Conservation (phyloP, 2,888 invertebrate genomes). For the Pteria penguin region DNA sequence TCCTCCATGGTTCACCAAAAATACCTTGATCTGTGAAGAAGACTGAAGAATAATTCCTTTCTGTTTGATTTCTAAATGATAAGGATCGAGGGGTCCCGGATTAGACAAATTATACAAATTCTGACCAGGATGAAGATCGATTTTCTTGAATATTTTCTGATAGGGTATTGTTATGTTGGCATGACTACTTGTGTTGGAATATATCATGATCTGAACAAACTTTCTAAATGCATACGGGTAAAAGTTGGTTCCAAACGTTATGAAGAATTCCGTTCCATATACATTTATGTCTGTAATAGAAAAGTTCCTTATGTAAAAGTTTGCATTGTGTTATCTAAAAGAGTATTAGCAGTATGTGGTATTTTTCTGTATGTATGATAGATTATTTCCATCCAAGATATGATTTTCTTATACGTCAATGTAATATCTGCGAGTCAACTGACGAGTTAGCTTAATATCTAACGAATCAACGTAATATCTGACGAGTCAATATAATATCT, state of each 20-base stretch:
- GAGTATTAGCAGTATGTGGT: too few species aligned
- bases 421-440: too few species aligned
- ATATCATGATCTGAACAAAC: neutral
- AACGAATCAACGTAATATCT: too few species aligned
- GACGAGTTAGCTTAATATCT: too few species aligned
- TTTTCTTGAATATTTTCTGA: neutral
- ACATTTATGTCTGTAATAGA: too few species aligned
- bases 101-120: neutral
- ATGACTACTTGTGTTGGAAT: neutral
- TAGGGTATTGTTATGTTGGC: neutral
- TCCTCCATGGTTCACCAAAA: neutral
- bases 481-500: too few species aligned
- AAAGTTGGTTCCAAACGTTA: constrained; percentile 3
- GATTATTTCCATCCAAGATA: too few species aligned
- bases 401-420: too few species aligned
- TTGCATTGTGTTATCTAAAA: too few species aligned
- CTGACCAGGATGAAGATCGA: neutral
- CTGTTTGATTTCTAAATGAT: neutral
- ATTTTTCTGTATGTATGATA: too few species aligned
- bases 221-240: neutral
- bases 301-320: too few species aligned
- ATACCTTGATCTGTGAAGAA: neutral
- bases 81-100: neutral
- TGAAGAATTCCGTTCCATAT: neutral
- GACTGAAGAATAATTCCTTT: neutral